These are phyloP conservation scores for Bursaphelenchus okinawaensis DNA, from an alignment of 2,888 invertebrate species.

Conservation along the genomic window DNA sequence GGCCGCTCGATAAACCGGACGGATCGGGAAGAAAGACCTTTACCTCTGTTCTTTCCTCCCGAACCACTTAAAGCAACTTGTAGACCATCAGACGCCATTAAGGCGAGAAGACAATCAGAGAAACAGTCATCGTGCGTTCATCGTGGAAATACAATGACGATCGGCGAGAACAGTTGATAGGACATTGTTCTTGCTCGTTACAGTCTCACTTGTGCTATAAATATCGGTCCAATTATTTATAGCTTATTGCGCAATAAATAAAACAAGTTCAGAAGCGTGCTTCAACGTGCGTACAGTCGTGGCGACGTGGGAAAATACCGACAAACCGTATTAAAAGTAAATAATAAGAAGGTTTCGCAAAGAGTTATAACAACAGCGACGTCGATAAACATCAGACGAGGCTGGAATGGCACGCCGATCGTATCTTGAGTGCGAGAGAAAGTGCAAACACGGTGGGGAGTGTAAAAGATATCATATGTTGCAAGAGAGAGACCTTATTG, in stretches of 20 bases:
- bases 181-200: too few relatives aligned
- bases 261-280: too few relatives aligned
- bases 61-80: not conserved
- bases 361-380: not conserved
- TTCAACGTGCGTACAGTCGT: too few relatives aligned
- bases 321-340: not conserved
- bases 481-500: too few relatives aligned
- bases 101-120: not conserved
- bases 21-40: not conserved
- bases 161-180: too few relatives aligned
- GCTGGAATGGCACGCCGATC: not conserved
- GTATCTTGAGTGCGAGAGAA: not conserved
- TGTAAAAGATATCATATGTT: too few relatives aligned
- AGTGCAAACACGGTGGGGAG: not conserved
- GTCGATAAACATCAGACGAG: not conserved
- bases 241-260: too few relatives aligned
- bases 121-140: too few relatives aligned
- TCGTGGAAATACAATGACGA: too few relatives aligned
- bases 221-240: too few relatives aligned
- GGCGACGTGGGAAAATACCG: not conserved
- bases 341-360: not conserved
- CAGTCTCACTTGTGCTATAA: too few relatives aligned
- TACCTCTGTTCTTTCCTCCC: not conserved
- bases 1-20: not conserved
- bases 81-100: not conserved